These are phyloP conservation scores for Strigops habroptila DNA, from an alignment of 2,113 vertebrate species.

Conservation along the genomic window DNA sequence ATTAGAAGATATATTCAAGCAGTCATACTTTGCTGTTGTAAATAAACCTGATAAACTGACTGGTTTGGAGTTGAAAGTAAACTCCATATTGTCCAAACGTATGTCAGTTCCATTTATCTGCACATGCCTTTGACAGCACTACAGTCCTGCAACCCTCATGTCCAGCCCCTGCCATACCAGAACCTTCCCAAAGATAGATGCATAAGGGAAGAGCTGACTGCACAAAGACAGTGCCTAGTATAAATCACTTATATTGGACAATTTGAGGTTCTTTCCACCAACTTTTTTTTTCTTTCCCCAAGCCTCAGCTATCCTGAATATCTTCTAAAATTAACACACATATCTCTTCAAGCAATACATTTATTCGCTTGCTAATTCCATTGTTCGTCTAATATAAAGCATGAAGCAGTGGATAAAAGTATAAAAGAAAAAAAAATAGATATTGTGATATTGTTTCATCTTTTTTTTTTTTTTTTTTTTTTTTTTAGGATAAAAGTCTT, in stretches of 20 bases:
- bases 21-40: background rate
- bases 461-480: background rate
- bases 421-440: background rate
- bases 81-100: background rate
- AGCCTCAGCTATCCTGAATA: background rate
- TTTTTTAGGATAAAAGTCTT: background rate
- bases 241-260: background rate
- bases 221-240: background rate
- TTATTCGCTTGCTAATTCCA: background rate
- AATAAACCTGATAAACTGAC: background rate
- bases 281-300: background rate
- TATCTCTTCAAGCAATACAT: background rate
- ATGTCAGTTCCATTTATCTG: background rate
- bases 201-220: background rate
- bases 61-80: background rate
- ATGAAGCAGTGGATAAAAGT: background rate
- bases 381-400: background rate
- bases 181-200: background rate
- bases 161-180: background rate
- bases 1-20: background rate
- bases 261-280: accelerated
- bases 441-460: background rate
- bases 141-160: background rate
- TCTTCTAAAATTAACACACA: background rate
- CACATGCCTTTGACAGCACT: background rate